phyloP scores from a whole-genome alignment of 2,888 invertebrate species.

The Sturmia bella region DNA sequence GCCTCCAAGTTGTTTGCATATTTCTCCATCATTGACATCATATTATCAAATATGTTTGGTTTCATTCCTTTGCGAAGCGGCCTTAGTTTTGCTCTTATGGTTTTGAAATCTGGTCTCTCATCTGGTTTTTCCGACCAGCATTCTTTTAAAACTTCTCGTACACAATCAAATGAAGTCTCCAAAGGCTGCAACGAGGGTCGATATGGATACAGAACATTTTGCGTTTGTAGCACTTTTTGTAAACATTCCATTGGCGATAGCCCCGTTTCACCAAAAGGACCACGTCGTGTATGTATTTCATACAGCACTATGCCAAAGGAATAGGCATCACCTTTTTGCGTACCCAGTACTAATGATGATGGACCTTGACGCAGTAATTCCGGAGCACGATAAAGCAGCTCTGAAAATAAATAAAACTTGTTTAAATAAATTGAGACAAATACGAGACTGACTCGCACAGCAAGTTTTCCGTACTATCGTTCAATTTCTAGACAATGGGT shows the following conservation, averaged over 20 bases:
- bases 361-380: conserved; percentile 86
- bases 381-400: conserved; percentile 90
- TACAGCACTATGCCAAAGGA: conserved; percentile 94
- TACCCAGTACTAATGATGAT: conserved; percentile 82
- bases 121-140: conserved; percentile 93
- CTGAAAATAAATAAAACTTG: conserved; percentile 80
- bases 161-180: conserved; percentile 92
- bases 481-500: no score
- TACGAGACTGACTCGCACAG: no score
- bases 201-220: conserved; percentile 78
- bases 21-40: conserved; percentile 99
- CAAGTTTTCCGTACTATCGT: no score
- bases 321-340: conserved; percentile 91
- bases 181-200: conserved; percentile 89
- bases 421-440: no score
- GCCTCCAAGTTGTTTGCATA: conserved; percentile 97
- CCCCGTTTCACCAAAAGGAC: conserved; percentile 90
- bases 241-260: conserved; percentile 86
- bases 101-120: conserved; percentile 92
- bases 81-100: conserved; percentile 89
- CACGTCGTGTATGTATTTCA: conserved; percentile 92
- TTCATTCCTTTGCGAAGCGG: conserved; percentile 95
- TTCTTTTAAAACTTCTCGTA: conserved; percentile 91
- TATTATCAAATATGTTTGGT: conserved; percentile 97
- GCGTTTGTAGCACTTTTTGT: conserved; percentile 80